These are phyloP conservation scores for Halcyon smyrnensis DNA, from an alignment of 2,797 vertebrate species.

Conservation along the genomic window DNA sequence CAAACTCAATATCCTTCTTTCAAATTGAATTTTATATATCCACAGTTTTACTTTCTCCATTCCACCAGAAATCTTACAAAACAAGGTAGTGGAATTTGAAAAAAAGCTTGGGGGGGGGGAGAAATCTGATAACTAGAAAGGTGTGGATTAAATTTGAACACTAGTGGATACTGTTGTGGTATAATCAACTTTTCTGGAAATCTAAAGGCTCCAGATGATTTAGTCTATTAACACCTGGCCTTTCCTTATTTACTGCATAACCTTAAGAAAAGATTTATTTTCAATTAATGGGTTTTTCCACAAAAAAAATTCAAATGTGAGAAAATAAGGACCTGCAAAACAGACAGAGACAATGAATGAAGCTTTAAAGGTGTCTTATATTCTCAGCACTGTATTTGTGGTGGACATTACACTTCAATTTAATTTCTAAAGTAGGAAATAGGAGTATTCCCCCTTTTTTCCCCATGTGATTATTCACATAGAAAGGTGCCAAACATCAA, in stretches of 20 bases:
- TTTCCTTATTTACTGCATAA: background rate
- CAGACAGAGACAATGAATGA: background rate
- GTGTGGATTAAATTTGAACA: background rate
- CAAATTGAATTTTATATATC: background rate
- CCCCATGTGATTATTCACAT: background rate
- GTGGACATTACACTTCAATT: background rate
- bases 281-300: background rate
- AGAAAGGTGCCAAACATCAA: background rate
- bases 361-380: background rate
- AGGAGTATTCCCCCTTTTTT: background rate
- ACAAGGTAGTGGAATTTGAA: background rate
- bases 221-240: background rate
- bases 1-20: background rate
- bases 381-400: background rate
- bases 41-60: background rate
- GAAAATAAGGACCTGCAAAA: background rate
- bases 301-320: background rate
- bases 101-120: background rate
- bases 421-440: background rate
- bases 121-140: background rate
- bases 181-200: background rate
- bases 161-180: background rate
- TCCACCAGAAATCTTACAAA: background rate
- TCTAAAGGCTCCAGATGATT: background rate
- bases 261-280: background rate